Evolutionary conservation across 2,113 vertebrate genomes (phyloP), one percentile per base, ranked within the genome.

Genomic region (Psilopsiagon aymara): DNA sequence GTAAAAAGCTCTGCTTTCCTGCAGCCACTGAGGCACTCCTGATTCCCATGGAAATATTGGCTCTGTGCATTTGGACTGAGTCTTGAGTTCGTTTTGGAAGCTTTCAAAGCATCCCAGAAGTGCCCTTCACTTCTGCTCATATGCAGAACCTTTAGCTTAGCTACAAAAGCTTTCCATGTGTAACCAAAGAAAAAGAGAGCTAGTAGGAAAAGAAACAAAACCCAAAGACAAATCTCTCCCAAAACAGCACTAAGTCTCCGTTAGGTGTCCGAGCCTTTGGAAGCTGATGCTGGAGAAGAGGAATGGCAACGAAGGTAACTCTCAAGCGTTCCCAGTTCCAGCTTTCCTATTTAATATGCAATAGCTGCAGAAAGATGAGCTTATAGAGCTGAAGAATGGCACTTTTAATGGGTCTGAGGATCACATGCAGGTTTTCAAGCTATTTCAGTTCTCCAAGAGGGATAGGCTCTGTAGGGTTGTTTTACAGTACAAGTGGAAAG

Each of bases 31-130:
- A 67, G 81, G 85, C 47, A 44, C 24, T 85, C 31, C 14, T 25
- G 13, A 57, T 85, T 95, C 95, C 84, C 77, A 53, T 52, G 92
- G 82, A 93, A 80, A 90, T 79, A 60, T 83, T 87, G 64, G 37
- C 52, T 76, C 39, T 53, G 10, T 67, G n/a, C 29, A 11, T 71
- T 92, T 87, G 47, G 37, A 13, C 52, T 84, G 76, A 84, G 71
- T 43, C 37, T 91, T 60, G 66, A 46, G 63, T 70, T 92, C 76
- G 51, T 83, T 97, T 16, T 77, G 79, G 90, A 96, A 82, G 78
- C 59, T 92, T 94, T 91, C 55, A 75, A 66, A 87, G 66, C 39
- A 19, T 84, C 59, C 47, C 64, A 31, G 75, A 86, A 93, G 60
- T 62, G 49, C 31, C 60, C 82, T 92, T 92, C 68, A 39, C 41